Evolutionary conservation across 2,797 vertebrate species (phyloP).

Genomic region (Sorex maritimensis): DNA sequence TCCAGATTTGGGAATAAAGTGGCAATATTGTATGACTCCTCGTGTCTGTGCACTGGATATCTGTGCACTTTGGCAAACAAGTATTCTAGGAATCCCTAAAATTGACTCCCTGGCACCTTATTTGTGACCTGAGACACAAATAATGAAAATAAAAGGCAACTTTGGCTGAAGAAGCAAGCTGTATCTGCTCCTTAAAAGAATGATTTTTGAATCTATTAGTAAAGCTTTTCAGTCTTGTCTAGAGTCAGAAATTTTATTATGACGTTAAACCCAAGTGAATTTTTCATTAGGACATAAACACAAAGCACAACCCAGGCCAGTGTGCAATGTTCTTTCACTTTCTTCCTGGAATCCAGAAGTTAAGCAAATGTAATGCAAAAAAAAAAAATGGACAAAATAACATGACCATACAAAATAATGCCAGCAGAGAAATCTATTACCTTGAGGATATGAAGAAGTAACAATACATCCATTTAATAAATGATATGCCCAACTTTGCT

Average conservation of each 20-base stretch:
- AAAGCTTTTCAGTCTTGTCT: constrained; percentile 85
- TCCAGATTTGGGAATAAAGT: neutral
- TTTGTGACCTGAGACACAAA: constrained; percentile 30
- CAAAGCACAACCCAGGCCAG: constrained; percentile 76
- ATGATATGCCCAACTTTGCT: neutral
- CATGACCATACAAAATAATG: constrained; percentile 16
- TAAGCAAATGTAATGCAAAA: constrained; percentile 61
- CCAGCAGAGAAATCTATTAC: constrained; percentile 60
- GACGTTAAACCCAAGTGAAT: constrained; percentile 89
- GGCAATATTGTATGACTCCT: neutral
- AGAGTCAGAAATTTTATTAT: constrained; percentile 88
- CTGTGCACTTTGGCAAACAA: neutral
- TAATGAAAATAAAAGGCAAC: constrained; percentile 43
- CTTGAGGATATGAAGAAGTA: constrained; percentile 69
- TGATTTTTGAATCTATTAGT: constrained; percentile 57
- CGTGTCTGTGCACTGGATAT: neutral
- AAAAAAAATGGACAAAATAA: constrained; percentile 47
- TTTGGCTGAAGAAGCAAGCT: neutral
- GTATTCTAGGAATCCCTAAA: constrained; percentile 67
- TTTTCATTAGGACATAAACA: constrained; percentile 88
- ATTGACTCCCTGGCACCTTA: constrained; percentile 14
- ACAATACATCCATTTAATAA: constrained; percentile 43
- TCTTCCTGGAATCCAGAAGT: constrained; percentile 76
- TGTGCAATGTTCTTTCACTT: constrained; percentile 77
- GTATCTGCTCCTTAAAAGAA: constrained; percentile 36